phyloP scores from a whole-genome alignment of 2,113 vertebrate genomes.

The Collichthys lucidus region DNA sequence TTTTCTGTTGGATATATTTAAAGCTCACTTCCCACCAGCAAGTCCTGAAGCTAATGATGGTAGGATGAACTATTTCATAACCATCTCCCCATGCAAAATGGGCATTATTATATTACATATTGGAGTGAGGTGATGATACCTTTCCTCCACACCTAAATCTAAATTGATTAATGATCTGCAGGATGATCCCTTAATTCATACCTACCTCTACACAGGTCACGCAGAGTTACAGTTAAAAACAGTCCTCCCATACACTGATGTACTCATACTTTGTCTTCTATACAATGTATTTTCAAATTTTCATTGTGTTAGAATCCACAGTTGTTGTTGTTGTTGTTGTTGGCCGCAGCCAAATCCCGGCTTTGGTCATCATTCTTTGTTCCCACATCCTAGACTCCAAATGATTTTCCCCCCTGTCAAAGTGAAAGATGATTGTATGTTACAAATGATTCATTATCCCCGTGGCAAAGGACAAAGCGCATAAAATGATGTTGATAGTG shows the following conservation, averaged over 20 bases:
- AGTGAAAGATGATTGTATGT: conserved; percentile 62
- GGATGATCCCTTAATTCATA: neutral
- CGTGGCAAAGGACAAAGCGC: conserved; percentile 44
- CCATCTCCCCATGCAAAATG: neutral
- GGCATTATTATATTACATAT: neutral
- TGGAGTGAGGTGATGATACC: neutral
- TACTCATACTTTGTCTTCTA: neutral
- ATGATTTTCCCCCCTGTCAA: conserved; percentile 52
- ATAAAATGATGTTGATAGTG: conserved; percentile 59
- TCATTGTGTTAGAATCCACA: neutral
- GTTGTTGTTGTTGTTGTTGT: neutral
- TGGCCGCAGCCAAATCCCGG: neutral
- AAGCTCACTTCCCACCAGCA: neutral
- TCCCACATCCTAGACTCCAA: conserved; percentile 26
- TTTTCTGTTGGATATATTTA: neutral
- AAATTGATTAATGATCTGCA: neutral
- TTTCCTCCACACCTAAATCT: neutral
- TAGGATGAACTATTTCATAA: neutral
- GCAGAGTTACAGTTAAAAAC: neutral
- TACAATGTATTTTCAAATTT: conserved; percentile 10
- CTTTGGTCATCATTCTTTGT: conserved; percentile 29
- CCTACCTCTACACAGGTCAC: too few relatives aligned
- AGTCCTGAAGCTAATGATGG: neutral
- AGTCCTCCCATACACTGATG: neutral
- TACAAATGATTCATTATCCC: conserved; percentile 66